phyloP scores from a whole-genome alignment of 2,888 invertebrate species.

The Chydorus sphaericus region DNA sequence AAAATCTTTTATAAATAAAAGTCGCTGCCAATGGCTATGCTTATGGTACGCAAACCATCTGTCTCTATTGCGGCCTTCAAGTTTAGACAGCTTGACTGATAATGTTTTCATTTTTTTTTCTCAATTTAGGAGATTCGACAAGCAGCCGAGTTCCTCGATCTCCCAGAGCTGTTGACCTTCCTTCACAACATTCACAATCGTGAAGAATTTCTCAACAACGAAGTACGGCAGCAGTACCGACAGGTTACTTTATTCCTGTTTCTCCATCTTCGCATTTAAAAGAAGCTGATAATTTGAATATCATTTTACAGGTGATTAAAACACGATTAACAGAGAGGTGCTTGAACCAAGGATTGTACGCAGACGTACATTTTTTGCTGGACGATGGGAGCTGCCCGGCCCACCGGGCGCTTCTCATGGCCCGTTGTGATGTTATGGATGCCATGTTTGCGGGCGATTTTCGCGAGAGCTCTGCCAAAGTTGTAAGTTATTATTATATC shows the following conservation, averaged over 20 bases:
- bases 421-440: conserved; percentile 88
- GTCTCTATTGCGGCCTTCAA: neutral
- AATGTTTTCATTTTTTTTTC: neutral
- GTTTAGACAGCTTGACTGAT: neutral
- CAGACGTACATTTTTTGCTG: conserved; percentile 80
- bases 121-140: conserved; percentile 58
- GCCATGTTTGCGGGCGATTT: conserved; percentile 95
- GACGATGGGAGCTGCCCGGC: conserved; percentile 84
- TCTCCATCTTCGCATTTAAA: neutral
- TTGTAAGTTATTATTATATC: conserved; percentile 42
- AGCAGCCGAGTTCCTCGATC: conserved; percentile 74
- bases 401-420: conserved; percentile 77
- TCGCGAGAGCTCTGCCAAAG: conserved; percentile 81
- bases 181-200: conserved; percentile 61
- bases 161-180: conserved; percentile 64
- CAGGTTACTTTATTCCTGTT: conserved; percentile 38
- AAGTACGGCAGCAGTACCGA: conserved; percentile 54
- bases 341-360: conserved; percentile 62
- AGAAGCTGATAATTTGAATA: neutral
- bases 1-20: neutral
- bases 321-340: conserved; percentile 49
- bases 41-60: conserved; percentile 13
- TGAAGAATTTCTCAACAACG: conserved; percentile 57
- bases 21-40: conserved; percentile 12
- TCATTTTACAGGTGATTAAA: conserved; percentile 22